Evolutionary conservation across 2,113 vertebrate genomes (phyloP).

Genomic region (Odocoileus virginianus): DNA sequence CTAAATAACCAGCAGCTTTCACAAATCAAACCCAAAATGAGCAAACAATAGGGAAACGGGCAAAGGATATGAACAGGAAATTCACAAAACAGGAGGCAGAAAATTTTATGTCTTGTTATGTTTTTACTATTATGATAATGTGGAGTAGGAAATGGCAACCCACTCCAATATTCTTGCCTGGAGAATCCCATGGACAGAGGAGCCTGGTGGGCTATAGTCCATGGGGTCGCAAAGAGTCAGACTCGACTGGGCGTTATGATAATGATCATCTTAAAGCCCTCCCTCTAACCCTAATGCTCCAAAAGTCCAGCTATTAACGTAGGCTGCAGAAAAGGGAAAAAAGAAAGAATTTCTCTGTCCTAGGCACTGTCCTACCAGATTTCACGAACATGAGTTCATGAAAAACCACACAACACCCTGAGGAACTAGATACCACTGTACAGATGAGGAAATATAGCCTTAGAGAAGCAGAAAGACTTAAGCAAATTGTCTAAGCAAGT

Average conservation of each 20-base stretch:
- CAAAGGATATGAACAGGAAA: background rate
- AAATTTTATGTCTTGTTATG: background rate
- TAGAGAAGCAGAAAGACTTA: background rate
- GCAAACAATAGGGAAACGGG: background rate
- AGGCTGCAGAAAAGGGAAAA: background rate
- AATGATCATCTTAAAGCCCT: background rate
- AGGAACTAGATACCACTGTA: background rate
- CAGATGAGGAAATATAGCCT: background rate
- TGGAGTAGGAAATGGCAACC: background rate
- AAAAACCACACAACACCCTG: background rate
- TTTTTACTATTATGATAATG: background rate
- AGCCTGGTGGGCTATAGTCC: background rate
- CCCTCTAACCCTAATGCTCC: background rate
- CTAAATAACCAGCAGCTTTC: background rate
- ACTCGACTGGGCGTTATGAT: background rate
- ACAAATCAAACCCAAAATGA: slow-evolving; percentile 9
- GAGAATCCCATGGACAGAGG: background rate
- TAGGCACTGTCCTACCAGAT: background rate
- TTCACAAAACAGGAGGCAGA: background rate
- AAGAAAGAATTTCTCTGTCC: background rate
- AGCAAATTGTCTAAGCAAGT: background rate
- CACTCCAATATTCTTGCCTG: background rate
- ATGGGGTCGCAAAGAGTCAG: background rate
- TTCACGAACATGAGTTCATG: background rate
- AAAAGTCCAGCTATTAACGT: background rate